Base-by-base conservation (phyloP, 1,140 invertebrate species). In the Drosophila mauritiana region DNA sequence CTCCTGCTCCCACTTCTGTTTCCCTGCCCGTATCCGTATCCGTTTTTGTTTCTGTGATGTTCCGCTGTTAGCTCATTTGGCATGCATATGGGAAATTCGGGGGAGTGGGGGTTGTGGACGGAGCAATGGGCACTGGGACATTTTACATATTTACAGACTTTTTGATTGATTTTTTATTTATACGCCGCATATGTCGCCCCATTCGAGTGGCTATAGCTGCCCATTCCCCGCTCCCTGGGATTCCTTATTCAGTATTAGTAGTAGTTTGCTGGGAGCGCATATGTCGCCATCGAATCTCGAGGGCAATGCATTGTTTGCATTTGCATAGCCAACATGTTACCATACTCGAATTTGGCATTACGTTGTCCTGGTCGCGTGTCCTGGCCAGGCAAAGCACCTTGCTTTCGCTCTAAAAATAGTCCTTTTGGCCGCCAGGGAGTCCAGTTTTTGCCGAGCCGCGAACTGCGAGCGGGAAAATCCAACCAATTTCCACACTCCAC, bases 131-230 rank as follows among this genome's bases (percentile, higher is more conserved):
- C n/a, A 10, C 62, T 54, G 22, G 51, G 46, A 43, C 36, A 40
- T 58, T 42, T 80, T 36, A 45, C 57, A 48, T 75, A 75, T 75
- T 67, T 52, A 63, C 59, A 49, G 57, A 64, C 79, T 73, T 73
- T 82, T 89, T 77, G 83, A 88, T 88, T 88, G 83, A 88, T 88
- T 89, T 88, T 88, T 84, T 89, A 86, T 88, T 89, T 77, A 84
- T 79, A 77, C 68, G 72, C 70, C 79, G 56, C 83, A 83, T 69
- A 88, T 88, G 83, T 73, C 80, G 79, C 75, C 59, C 64, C 73
- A 46, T 58, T 73, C 65, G 64, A 59, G 51, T 12, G 37, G 40
- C 70, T 73, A 48, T 37, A 45, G 31, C n/a, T 43, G 25, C 31
- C 13, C 53, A 20, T 56, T 56, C 73, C 25, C 22, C 48, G 34